Percentiles rank a stretch among this genome's conserved stretches.
phyloP scores from a whole-genome alignment of 2,888 invertebrate genomes.

The Cremastinae sp. region DNA sequence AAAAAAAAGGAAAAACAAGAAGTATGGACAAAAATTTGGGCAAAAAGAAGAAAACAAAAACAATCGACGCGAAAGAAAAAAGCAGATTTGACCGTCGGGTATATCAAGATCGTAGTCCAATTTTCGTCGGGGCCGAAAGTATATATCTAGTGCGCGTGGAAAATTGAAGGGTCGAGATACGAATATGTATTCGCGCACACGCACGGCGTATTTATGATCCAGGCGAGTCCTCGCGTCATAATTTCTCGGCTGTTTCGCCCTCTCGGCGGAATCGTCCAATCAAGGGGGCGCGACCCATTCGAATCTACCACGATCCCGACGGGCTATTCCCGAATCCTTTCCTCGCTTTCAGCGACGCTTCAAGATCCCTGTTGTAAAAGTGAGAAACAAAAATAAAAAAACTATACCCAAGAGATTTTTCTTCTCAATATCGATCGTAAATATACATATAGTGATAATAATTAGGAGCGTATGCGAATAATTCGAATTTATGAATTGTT shows the following conservation, averaged over 20 bases:
- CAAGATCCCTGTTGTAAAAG: not conserved
- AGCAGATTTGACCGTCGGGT: constrained; percentile 13
- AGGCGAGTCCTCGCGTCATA: constrained; percentile 26
- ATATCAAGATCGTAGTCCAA: constrained; percentile 35
- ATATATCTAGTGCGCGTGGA: constrained; percentile 20
- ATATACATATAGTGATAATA: no score
- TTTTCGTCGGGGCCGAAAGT: constrained; percentile 15
- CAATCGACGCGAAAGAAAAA: not conserved
- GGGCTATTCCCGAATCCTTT: constrained; percentile 13
- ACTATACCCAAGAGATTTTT: no score
- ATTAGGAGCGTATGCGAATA: no score
- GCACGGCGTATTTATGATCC: constrained; percentile 8
- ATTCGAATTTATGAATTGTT: no score
- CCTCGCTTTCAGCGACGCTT: constrained; percentile 13
- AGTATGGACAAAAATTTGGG: no score
- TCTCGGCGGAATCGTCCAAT: constrained; percentile 40
- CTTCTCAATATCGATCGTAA: constrained; percentile 19
- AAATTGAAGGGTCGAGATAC: constrained; percentile 20
- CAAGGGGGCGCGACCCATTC: constrained; percentile 23
- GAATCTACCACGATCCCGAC: constrained; percentile 31
- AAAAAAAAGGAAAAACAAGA: no score
- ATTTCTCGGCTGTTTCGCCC: constrained; percentile 31
- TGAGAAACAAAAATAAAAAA: constrained; percentile 9
- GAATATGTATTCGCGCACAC: no score
- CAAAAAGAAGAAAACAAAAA: not conserved